These are phyloP conservation scores for Oncorhynchus gorbuscha DNA, from an alignment of 2,113 vertebrate species.

Conservation along the genomic window DNA sequence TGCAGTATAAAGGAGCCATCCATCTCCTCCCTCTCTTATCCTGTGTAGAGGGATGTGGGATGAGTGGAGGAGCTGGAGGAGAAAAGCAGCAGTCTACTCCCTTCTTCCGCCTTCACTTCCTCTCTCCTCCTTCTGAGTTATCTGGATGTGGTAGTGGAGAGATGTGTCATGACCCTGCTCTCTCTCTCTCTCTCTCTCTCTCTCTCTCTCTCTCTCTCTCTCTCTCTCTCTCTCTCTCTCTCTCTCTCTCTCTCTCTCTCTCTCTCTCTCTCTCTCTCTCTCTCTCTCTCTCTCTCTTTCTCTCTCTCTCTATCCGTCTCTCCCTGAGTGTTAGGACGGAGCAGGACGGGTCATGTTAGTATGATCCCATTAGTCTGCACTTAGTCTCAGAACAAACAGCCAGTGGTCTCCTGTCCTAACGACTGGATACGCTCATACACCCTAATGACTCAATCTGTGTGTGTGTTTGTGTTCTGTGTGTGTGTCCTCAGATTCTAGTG, in stretches of 20 bases:
- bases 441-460: not conserved
- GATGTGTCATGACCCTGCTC: too few species aligned
- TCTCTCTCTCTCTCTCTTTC: slow-evolving; percentile 45
- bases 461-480: too few species aligned
- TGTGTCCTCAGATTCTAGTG: slow-evolving; percentile 35
- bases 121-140: not conserved
- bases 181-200: too few species aligned
- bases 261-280: slow-evolving; percentile 20
- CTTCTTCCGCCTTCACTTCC: not conserved
- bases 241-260: too few species aligned
- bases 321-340: slow-evolving; percentile 61
- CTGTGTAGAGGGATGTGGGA: not conserved
- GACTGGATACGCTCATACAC: slow-evolving; percentile 59
- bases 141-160: not conserved
- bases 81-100: not conserved
- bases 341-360: slow-evolving; percentile 65
- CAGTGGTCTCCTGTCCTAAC: slow-evolving; percentile 71
- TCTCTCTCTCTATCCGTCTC: slow-evolving; percentile 8
- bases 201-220: too few species aligned
- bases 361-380: slow-evolving; percentile 74
- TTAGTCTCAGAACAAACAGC: slow-evolving; percentile 74
- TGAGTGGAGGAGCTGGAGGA: too few species aligned
- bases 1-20: too few species aligned
- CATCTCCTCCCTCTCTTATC: not conserved
- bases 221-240: slow-evolving; percentile 30